phyloP scores from a whole-genome alignment of 2,888 invertebrate species.

The Sphecodes monilicornis region DNA sequence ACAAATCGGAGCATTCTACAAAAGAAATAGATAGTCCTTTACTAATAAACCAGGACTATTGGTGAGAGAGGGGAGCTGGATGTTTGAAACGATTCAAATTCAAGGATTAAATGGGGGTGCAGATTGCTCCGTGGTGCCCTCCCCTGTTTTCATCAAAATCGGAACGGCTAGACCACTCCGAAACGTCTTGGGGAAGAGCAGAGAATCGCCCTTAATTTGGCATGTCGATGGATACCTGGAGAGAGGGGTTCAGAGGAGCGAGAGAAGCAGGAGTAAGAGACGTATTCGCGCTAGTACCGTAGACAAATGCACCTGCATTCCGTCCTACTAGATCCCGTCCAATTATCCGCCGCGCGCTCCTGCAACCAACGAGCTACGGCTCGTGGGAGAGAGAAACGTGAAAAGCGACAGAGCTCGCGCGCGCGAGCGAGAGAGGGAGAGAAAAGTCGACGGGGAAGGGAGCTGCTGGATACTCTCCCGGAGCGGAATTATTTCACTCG shows the following conservation, averaged over 20 bases:
- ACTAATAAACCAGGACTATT: too few species aligned
- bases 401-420: slow-evolving; percentile 23
- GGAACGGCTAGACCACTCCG: background rate
- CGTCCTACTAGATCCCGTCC: slow-evolving; percentile 70
- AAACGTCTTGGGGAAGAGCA: background rate
- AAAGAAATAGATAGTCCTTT: too few species aligned
- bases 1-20: too few species aligned
- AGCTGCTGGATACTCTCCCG: slow-evolving; percentile 24
- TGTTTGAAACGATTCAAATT: too few species aligned
- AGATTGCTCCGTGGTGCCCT: too few species aligned
- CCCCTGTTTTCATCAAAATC: too few species aligned
- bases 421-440: slow-evolving; percentile 8
- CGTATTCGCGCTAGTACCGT: slow-evolving; percentile 60
- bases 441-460: background rate
- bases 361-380: slow-evolving; percentile 52
- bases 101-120: too few species aligned
- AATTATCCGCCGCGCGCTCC: slow-evolving; percentile 65
- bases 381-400: slow-evolving; percentile 30
- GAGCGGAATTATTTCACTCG: slow-evolving; percentile 63
- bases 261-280: slow-evolving; percentile 16
- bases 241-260: background rate
- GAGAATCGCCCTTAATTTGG: slow-evolving; percentile 72
- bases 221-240: slow-evolving; percentile 52
- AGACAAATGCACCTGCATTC: slow-evolving; percentile 74
- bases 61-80: too few species aligned